Evolutionary conservation across 2,888 invertebrate genomes (phyloP), one percentile per base, ranked within the genome.

Genomic region (Cheilosia grossa): DNA sequence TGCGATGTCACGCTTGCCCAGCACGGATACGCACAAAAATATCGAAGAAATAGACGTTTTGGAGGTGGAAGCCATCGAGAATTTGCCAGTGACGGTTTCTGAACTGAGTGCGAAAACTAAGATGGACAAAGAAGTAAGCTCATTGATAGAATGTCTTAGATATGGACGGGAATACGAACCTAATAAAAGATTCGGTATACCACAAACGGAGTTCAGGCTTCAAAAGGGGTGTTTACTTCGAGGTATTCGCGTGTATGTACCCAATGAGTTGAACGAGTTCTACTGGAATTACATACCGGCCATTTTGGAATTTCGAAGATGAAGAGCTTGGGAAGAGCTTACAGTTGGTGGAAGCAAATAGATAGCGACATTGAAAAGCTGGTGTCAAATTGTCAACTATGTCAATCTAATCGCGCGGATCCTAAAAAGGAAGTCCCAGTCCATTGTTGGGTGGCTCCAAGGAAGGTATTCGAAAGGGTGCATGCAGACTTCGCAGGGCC

Each of bases 401-500:
- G 21, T 21, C 21, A 21, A 21, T 21, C 21, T 2, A 21, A 21
- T 21, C 21, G 21, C 21, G 21, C 21, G 21, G 21, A 21, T 21
- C 21, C 21, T 2, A 21, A 21, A 21, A 21, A 21, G 21, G 21
- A 21, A 21, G 21, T 2, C 2, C 21, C 21, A 21, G 21, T 21
- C 7, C 78, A 72, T 67, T 51, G 17, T 24, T 87, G 86, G 78
- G n/a, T 40, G 17, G 19, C n/a, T 15, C 61, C 80, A 9, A 74
- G 15, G 0, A 78, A 77, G 21, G 58, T 51, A 1, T 89, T 87
- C 69, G 74, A 88, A 72, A 72, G 88, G 37, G 81, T 88, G 10
- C 88, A 88, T 69, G 74, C 79, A 9, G 88, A 88, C 40, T 86
- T 74, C 27, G 73, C 81, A n/a, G 87, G 87, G 4, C 87, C 83